Evolutionary conservation across 2,797 vertebrate species (phyloP), one percentile per base, ranked within the genome.

Genomic region (Podarcis siculus): DNA sequence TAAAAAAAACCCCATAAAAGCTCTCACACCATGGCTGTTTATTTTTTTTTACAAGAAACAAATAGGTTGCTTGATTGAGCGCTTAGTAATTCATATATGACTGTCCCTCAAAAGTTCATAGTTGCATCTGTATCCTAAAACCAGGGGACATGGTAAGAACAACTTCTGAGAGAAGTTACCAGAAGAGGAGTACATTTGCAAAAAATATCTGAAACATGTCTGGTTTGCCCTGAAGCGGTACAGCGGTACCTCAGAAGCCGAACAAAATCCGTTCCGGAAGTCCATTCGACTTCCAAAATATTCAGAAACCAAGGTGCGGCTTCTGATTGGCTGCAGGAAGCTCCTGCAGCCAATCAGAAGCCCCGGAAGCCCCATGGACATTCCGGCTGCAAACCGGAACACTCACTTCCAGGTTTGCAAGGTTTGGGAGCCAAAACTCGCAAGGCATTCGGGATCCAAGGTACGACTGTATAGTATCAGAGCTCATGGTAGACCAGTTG

Each of bases 11-110:
- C 6, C n/a, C n/a, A 64, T 13, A 32, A 72, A 5, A 19, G 1
- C 39, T 66, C 4, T 2, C 2, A 5, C 25, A n/a, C 49, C 1
- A 0, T 10, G 32, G 80, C 7, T 9, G 17, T 13, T 45, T 61
- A 49, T 49, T 73, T 49, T 32, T 32, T 32, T 23, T 19, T 32
- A 35, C 76, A 90, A 67, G 32, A 79, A 88, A 88, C 77, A 30
- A 5, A 35, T 15, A 35, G 10, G 37, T 37, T 80, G 49, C 55
- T 32, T 21, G 30, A 9, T 25, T 89, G 89, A 21, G 9, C 9
- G 5, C 37, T 4, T 2, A 35, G 19, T 32, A 32, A 9, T 30
- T 71, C 67, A 55, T 39, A 72, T 5, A 72, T 9, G 55, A 32
- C 3, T 79, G n/a, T 69, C 8, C 61, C 17, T 78, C n/a, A 67